Conservation (phyloP, 2,888 invertebrate species). For the Caradrina clavipalpis region DNA sequence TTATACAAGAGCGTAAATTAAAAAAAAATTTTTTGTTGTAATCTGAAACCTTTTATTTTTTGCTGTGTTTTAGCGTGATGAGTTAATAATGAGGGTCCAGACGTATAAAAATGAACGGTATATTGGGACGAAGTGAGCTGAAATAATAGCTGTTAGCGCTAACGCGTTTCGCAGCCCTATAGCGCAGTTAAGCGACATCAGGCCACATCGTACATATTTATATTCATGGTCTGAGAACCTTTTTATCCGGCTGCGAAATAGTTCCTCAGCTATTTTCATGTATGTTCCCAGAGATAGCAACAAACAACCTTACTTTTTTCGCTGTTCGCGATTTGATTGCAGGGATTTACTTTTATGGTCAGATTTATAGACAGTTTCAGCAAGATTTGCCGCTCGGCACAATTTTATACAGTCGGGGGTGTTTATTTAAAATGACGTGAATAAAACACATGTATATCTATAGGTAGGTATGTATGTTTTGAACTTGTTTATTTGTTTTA, state of each 20-base stretch:
- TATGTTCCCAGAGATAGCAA: constrained; percentile 84
- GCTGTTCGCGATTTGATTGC: constrained; percentile 88
- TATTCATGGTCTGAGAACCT: constrained; percentile 85
- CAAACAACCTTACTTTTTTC: constrained; percentile 88
- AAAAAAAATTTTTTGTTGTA: constrained; percentile 44
- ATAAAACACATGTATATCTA: constrained; percentile 66
- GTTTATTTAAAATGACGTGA: constrained; percentile 75
- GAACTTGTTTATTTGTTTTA: constrained; percentile 6
- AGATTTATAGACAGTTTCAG: constrained; percentile 87
- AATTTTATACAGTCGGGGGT: constrained; percentile 75
- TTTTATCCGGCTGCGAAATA: constrained; percentile 83
- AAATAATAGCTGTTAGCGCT: constrained; percentile 52
- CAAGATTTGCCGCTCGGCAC: constrained; percentile 80
- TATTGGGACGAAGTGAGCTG: constrained; percentile 39
- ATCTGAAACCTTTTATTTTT: constrained; percentile 49
- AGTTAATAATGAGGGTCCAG: constrained; percentile 50
- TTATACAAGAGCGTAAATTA: constrained; percentile 46
- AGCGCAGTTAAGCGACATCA: constrained; percentile 74
- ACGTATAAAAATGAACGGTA: constrained; percentile 45
- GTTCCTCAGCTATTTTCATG: constrained; percentile 83
- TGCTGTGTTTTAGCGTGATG: constrained; percentile 39
- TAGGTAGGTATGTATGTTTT: constrained; percentile 20
- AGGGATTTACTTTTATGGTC: constrained; percentile 89
- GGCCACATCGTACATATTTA: constrained; percentile 81
- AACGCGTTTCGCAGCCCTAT: constrained; percentile 68